Percentiles rank a stretch among this genome's conserved stretches.
These are phyloP conservation scores for Ennomos quercinarius DNA, from an alignment of 2,888 invertebrate species.

Conservation along the genomic window DNA sequence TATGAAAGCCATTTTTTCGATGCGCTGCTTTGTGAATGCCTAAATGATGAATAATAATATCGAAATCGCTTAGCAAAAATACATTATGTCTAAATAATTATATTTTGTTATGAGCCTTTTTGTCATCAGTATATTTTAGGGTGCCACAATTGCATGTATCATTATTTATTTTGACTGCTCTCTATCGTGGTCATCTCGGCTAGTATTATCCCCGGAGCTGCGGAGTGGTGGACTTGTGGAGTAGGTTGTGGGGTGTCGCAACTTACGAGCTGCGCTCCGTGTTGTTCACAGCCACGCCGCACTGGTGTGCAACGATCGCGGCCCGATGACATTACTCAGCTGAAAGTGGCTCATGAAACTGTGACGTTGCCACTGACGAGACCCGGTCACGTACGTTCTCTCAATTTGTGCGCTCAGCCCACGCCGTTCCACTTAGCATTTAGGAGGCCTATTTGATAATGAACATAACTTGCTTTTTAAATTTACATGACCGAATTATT, in stretches of 20 bases:
- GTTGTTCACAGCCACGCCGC: slow-evolving; percentile 4
- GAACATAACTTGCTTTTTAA: slow-evolving; percentile 32
- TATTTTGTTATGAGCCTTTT: neutral
- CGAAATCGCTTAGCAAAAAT: slow-evolving; percentile 7
- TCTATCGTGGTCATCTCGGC: slow-evolving; percentile 3
- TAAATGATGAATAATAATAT: slow-evolving; percentile 29
- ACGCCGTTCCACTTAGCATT: slow-evolving; percentile 45
- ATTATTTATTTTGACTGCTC: slow-evolving; percentile 12
- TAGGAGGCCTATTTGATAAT: slow-evolving; percentile 47
- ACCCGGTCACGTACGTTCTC: slow-evolving; percentile 67
- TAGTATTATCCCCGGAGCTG: slow-evolving; percentile 14
- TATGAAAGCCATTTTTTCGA: slow-evolving; percentile 32
- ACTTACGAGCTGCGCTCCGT: slow-evolving; percentile 25
- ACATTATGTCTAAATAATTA: neutral
- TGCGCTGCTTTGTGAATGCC: slow-evolving; percentile 15
- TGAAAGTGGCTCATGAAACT: slow-evolving; percentile 73
- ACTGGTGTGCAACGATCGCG: slow-evolving; percentile 51
- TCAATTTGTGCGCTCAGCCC: slow-evolving; percentile 55
- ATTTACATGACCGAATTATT: slow-evolving; percentile 29
- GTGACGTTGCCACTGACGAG: slow-evolving; percentile 68
- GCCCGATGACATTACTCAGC: slow-evolving; percentile 64
- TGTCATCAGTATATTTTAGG: too few relatives aligned
- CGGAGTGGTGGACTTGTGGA: slow-evolving; percentile 13
- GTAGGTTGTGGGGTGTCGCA: slow-evolving; percentile 55
- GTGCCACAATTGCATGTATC: neutral